Evolutionary conservation across 2,113 vertebrate species (phyloP), one percentile per base, ranked within the genome.

Genomic region (Numenius arquata): DNA sequence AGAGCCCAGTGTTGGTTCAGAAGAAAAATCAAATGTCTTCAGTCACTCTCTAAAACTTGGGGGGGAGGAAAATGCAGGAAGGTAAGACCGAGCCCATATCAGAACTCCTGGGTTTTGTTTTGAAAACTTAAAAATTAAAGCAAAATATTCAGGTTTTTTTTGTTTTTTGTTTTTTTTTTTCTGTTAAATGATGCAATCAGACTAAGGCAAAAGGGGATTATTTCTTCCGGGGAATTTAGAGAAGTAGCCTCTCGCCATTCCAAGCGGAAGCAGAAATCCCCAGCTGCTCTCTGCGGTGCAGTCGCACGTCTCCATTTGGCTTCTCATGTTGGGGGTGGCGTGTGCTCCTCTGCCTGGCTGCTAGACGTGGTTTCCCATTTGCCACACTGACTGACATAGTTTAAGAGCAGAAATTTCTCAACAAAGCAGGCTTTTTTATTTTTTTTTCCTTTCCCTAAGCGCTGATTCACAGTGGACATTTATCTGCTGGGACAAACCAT

Each of bases 251-350:
- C 58, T 41, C 79, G 36, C 53, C 1, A 0, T 76, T 56, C 47
- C 75, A 36, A 8, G 65, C 9, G 47, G 85, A 36, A 90, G 52
- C 72, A 71, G 61, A 50, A 90, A 58, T 61, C 29, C 32, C 30
- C 12, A 6, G 38, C 8, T 75, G 36, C 53, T 41, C 50, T 32
- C 34, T 1, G 2, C 38, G 15, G 29, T 17, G 73, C 40, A 62
- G 56, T 9, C 27, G 2, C 45, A 21, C 15, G 23, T 22, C 67
- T 56, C 63, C 43, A 0, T 4, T 3, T 67, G 58, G 36, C 25
- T 85, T 68, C 10, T 0, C 0, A 0, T 21, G 26, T 5, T 13
- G 5, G 43, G 50, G 10, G 3, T 18, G 50, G 76, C 32, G 0
- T 18, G 25, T 9, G 26, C 5, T 40, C 40, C 36, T 23, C 45